Base-by-base conservation (phyloP, 2,113 vertebrate genomes). In the Cephalopterus ornatus region DNA sequence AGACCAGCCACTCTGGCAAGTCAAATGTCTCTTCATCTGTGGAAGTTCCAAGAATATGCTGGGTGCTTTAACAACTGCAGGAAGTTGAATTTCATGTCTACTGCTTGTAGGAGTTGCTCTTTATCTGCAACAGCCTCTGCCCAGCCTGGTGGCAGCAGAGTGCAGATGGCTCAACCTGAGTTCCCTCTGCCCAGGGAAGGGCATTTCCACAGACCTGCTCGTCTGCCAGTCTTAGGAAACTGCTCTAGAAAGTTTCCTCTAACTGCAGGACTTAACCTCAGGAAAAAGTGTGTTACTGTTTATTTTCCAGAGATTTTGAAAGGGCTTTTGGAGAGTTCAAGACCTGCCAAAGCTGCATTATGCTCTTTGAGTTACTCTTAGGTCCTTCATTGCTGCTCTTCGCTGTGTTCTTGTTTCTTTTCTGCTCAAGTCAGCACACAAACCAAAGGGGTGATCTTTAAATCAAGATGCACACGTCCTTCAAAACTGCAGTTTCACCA, bases 161-260 rank as follows among this genome's bases (percentile, higher is more conserved):
- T 8, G 0, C 27, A 70, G 71, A 5, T 32, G 24, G 41, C 47
- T 44, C 0, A 1, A 1, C 27, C 26, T 37, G 27, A 52, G 16
- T 13, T 20, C 77, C 23, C 17, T 77, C 14, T 86, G 61, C 44
- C 41, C 2, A 2, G 32, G 41, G 32, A n/a, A 47, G 35, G 19
- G 24, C 2, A 0, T 72, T 92, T 70, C 78, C 59, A 41, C n/a
- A 42, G 49, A 53, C 11, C 46, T 79, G 47, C 21, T 85, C 5
- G 0, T 62, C 49, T 88, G 26, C 33, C 1, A 0, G 23, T 47
- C 21, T 41, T 32, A 14, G 68, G 26, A 88, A 82, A 83, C 32
- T 37, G 41, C 62, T 73, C 19, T 9, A 44, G 61, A 41, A 91
- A 44, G 14, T 70, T 76, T 84, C 35, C 22, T 66, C 12, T 83